phyloP scores from a whole-genome alignment of 2,113 vertebrate species.

The Dermatemys mawii region DNA sequence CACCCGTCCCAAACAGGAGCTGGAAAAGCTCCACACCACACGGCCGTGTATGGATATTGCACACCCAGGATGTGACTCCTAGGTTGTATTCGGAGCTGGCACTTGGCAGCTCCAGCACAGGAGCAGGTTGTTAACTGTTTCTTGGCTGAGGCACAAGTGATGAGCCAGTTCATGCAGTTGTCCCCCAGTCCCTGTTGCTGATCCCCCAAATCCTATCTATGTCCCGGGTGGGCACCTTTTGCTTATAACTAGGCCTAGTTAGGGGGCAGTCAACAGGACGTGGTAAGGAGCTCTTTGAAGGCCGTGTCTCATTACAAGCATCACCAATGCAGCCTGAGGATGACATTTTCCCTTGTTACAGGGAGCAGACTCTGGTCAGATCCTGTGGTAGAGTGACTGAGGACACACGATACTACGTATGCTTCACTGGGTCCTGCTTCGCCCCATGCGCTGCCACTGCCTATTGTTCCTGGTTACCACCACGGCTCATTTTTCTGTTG shows the following conservation, averaged over 20 bases:
- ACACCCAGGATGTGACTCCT: rapidly evolving
- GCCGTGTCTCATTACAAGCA: not conserved
- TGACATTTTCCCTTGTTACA: not conserved
- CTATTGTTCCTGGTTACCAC: not conserved
- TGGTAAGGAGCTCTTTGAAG: not conserved
- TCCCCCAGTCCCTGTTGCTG: not conserved
- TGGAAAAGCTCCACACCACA: not conserved
- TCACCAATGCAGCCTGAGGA: not conserved
- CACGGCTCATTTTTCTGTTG: not conserved
- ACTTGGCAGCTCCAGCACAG: not conserved
- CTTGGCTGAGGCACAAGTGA: not conserved
- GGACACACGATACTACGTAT: not conserved
- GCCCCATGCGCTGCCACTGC: not conserved
- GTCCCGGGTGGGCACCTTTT: not conserved
- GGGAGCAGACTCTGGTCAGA: not conserved
- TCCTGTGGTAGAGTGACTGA: not conserved
- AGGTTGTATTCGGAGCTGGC: not conserved
- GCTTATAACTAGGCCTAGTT: not conserved
- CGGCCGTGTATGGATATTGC: not conserved
- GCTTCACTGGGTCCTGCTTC: not conserved
- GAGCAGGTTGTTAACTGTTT: not conserved
- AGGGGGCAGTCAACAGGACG: rapidly evolving
- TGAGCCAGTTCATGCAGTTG: not conserved
- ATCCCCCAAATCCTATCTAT: not conserved
- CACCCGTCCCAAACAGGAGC: not conserved